Evolutionary conservation across 2,797 vertebrate genomes (phyloP).

Genomic region (Remorina albescens): DNA sequence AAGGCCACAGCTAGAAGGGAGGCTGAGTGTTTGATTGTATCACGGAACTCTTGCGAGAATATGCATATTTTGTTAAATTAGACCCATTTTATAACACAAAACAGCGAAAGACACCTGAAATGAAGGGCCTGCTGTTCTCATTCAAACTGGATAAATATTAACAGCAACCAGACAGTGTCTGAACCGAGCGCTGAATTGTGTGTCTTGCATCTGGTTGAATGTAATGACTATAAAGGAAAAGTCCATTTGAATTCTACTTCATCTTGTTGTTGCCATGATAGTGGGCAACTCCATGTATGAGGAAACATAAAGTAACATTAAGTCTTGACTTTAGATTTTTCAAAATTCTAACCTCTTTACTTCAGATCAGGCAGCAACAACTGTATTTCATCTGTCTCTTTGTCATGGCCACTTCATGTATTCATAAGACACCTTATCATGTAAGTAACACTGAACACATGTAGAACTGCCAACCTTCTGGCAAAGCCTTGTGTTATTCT

Average conservation of each 20-base stretch:
- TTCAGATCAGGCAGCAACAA: neutral
- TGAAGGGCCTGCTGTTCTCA: constrained; percentile 47
- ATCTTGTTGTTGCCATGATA: neutral
- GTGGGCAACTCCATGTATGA: neutral
- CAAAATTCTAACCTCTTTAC: no score
- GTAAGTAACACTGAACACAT: neutral
- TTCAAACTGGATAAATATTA: constrained; percentile 19
- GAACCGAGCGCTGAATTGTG: neutral
- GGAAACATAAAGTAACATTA: no score
- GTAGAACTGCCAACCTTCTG: neutral
- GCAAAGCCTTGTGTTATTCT: neutral
- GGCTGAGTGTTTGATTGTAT: constrained; percentile 62
- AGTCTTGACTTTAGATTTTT: neutral
- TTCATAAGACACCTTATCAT: neutral
- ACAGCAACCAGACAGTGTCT: constrained; percentile 26
- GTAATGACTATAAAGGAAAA: constrained; percentile 4
- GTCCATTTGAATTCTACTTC: constrained; percentile 9
- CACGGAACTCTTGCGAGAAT: constrained; percentile 39
- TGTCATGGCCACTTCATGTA: no score
- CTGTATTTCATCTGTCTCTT: neutral
- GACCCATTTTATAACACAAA: constrained; percentile 39
- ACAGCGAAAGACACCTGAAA: constrained; percentile 38
- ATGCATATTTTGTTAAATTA: constrained; percentile 64
- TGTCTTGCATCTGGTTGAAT: constrained; percentile 2
- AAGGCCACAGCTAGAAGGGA: constrained; percentile 28